Percentiles rank a stretch among this genome's conserved stretches.
phyloP scores from a whole-genome alignment of 2,888 invertebrate genomes.

The Acronicta psi region DNA sequence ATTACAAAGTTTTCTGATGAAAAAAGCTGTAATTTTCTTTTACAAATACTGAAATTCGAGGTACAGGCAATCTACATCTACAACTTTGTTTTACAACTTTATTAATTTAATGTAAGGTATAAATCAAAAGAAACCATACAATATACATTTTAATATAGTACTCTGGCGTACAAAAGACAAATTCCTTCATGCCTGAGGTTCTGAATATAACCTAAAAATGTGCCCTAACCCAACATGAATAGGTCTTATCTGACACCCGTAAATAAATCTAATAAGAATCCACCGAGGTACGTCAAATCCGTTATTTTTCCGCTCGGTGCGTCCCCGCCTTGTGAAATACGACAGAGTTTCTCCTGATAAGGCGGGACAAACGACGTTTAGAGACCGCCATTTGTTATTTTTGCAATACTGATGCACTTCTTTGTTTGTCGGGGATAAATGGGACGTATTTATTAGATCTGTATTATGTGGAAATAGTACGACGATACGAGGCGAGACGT shows the following conservation, averaged over 20 bases:
- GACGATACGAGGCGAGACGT: too few species aligned
- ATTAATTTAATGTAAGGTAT: too few species aligned
- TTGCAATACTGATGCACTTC: conserved; percentile 56
- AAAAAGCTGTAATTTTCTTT: too few species aligned
- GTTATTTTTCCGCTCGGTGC: conserved; percentile 26
- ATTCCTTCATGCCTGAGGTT: not conserved
- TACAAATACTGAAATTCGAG: too few species aligned
- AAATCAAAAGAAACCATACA: not conserved
- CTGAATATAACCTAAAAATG: conserved; percentile 14
- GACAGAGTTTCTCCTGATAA: conserved; percentile 38
- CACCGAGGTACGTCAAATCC: conserved; percentile 16
- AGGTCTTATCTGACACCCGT: conserved; percentile 18
- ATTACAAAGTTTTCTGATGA: too few species aligned
- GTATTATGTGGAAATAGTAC: not conserved
- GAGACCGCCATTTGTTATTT: conserved; percentile 56
- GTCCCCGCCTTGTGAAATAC: conserved; percentile 24
- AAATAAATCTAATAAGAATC: conserved; percentile 35
- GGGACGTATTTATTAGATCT: conserved; percentile 36
- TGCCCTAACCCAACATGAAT: conserved; percentile 11
- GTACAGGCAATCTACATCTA: too few species aligned
- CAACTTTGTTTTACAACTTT: too few species aligned
- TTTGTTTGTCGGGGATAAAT: conserved; percentile 40
- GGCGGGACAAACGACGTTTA: conserved; percentile 48
- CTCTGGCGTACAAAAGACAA: too few species aligned
- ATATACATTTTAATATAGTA: too few species aligned